These are phyloP conservation scores for Drosophila fuyamai DNA, from an alignment of 1,140 invertebrate species.

Conservation along the genomic window DNA sequence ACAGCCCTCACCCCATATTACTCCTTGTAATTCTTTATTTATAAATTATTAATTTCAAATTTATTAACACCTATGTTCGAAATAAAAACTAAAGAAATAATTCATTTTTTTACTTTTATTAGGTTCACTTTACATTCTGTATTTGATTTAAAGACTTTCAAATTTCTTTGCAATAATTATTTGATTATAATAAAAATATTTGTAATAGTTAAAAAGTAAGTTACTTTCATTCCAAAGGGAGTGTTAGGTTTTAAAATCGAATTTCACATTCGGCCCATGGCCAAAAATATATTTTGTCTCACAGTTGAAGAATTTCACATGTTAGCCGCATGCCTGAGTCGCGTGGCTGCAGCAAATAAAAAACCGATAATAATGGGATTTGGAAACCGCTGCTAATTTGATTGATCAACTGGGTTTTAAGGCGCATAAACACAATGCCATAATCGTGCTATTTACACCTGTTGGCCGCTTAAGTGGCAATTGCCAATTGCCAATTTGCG, in stretches of 20 bases:
- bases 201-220: too few species aligned
- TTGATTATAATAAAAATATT: too few species aligned
- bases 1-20: too few species aligned
- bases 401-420: conserved; percentile 61
- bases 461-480: conserved; percentile 55
- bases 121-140: too few species aligned
- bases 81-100: too few species aligned
- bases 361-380: conserved; percentile 43
- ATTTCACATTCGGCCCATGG: neutral
- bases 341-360: conserved; percentile 34
- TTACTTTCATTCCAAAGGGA: neutral
- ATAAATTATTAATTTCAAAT: too few species aligned
- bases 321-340: conserved; percentile 38
- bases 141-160: too few species aligned
- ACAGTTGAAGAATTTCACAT: conserved; percentile 49
- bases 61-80: too few species aligned
- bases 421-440: conserved; percentile 25
- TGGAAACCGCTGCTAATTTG: conserved; percentile 63
- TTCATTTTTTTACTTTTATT: too few species aligned
- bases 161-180: too few species aligned
- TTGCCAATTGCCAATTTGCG: conserved; percentile 72
- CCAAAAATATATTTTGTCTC: conserved; percentile 10
- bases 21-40: too few species aligned
- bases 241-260: neutral
- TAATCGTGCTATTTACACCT: conserved; percentile 73